Base-by-base conservation (phyloP, 2,888 invertebrate species). In the Lasioglossum morio region DNA sequence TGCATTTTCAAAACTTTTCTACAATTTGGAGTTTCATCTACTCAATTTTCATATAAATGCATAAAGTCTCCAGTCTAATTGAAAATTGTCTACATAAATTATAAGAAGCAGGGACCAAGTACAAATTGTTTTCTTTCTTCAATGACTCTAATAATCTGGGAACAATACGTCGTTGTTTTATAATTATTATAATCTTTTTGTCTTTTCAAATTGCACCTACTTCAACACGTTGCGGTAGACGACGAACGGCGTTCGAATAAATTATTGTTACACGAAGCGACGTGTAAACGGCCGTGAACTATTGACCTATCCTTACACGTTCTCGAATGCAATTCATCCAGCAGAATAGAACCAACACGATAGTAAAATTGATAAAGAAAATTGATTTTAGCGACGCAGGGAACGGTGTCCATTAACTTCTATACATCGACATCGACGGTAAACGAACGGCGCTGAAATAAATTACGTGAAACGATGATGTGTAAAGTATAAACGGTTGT, bases 401-500 rank as follows among this genome's bases (percentile, higher is more conserved):
- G n/a, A n/a, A n/a, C 57, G n/a, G 4, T 10, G 57, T 57, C n/a
- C 57, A 57, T n/a, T n/a, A n/a, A n/a, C 57, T 57, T 12, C 57
- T 0, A 4, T 12, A 4, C n/a, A 57, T 57, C 4, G n/a, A 4
- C n/a, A 57, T n/a, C n/a, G 3, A 57, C 57, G n/a, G n/a, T 12
- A n/a, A 57, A n/a, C 10, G 57, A 57, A 57, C n/a, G 12, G 12
- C 1, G 57, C n/a, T 57, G 12, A 57, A n/a, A 57, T 57, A n/a
- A n/a, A 57, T 57, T 57, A 57, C 57, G 57, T 4, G 57, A 57
- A 57, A 57, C 57, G n/a, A 57, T 57, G n/a, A 57, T 57, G n/a
- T 4, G n/a, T 57, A n/a, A n/a, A 57, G 57, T 57, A 57, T 57
- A 57, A 57, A 57, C 4, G 57, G 57, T 57, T n/a, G 12, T 57